These are phyloP conservation scores for Beroe forskalii DNA, from an alignment of 37 sponge, comb jelly and placozoan species.

Conservation along the genomic window DNA sequence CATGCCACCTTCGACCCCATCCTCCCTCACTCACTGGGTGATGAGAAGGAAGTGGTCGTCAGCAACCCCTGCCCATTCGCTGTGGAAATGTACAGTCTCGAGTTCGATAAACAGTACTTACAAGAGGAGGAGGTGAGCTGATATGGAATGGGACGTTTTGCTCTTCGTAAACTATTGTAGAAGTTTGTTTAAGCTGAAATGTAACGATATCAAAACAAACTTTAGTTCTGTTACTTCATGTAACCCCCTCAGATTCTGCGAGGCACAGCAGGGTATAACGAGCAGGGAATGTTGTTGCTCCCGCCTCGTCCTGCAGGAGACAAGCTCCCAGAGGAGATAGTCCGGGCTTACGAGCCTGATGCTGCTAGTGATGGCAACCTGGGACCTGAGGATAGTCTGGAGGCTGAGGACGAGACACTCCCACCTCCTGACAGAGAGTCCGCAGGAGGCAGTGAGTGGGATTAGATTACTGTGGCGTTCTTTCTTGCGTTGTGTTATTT, in stretches of 20 bases:
- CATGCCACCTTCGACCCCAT: constrained; percentile 84
- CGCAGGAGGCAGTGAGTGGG: not conserved
- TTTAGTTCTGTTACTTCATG: too few species aligned
- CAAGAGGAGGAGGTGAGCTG: constrained; percentile 87
- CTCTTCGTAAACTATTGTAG: too few species aligned
- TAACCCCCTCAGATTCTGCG: constrained; percentile 73
- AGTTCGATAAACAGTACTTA: constrained; percentile 88
- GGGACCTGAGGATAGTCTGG: constrained; percentile 43
- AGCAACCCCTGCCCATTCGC: constrained; percentile 84
- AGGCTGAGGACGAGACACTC: not conserved
- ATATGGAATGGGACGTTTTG: too few species aligned
- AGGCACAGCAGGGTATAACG: constrained; percentile 76
- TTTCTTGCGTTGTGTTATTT: too few species aligned
- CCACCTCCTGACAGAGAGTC: not conserved
- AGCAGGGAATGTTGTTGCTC: constrained; percentile 74
- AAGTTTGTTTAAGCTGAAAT: too few species aligned
- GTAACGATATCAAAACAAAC: too few species aligned
- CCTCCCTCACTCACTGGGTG: constrained; percentile 84
- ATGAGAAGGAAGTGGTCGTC: constrained; percentile 77
- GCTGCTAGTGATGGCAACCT: constrained; percentile 3
- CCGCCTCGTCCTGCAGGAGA: constrained; percentile 80
- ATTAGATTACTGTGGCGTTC: too few species aligned
- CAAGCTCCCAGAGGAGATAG: constrained; percentile 77
- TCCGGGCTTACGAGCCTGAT: constrained; percentile 71
- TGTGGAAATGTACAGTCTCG: constrained; percentile 93